These are phyloP conservation scores for Genyomyrus donnyi DNA, from an alignment of 2,113 vertebrate species.

Conservation along the genomic window DNA sequence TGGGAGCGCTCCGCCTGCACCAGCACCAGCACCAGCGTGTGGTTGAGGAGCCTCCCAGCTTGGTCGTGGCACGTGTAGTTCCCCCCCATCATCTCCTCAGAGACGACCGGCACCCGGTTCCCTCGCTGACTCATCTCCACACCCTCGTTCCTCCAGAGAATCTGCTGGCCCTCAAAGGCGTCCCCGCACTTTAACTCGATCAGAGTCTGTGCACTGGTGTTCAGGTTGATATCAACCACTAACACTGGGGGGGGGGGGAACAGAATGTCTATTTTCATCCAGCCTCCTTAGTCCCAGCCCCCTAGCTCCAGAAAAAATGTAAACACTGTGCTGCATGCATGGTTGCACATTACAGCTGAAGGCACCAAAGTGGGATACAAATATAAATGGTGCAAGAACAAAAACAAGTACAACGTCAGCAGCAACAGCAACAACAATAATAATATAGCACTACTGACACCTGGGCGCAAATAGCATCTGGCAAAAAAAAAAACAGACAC, in stretches of 20 bases:
- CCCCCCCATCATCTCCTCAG: slow-evolving; percentile 50
- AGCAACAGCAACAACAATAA: not conserved
- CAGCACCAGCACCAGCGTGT: slow-evolving; percentile 51
- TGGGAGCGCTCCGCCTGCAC: slow-evolving; percentile 18
- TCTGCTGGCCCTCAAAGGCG: slow-evolving; percentile 26
- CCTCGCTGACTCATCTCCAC: slow-evolving; percentile 21
- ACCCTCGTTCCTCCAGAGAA: slow-evolving; percentile 56
- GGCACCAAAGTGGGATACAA: not conserved
- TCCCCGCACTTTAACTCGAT: slow-evolving; percentile 48
- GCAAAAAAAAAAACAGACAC: not conserved
- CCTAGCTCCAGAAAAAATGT: not conserved
- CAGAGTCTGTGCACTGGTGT: not conserved
- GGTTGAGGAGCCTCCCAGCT: slow-evolving; percentile 48
- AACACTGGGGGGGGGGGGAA: slow-evolving; percentile 37
- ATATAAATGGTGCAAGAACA: not conserved
- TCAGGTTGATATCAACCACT: slow-evolving; percentile 36
- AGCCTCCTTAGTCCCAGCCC: not conserved
- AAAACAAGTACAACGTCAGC: too few species aligned
- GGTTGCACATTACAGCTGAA: not conserved
- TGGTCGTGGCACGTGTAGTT: slow-evolving; percentile 57
- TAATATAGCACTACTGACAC: not conserved
- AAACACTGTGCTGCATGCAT: not conserved
- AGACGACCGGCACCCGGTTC: slow-evolving; percentile 40
- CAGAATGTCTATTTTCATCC: not conserved
- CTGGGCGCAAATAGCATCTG: not conserved